phyloP scores from a whole-genome alignment of 2,113 vertebrate species.

The Capricornis sumatraensis region DNA sequence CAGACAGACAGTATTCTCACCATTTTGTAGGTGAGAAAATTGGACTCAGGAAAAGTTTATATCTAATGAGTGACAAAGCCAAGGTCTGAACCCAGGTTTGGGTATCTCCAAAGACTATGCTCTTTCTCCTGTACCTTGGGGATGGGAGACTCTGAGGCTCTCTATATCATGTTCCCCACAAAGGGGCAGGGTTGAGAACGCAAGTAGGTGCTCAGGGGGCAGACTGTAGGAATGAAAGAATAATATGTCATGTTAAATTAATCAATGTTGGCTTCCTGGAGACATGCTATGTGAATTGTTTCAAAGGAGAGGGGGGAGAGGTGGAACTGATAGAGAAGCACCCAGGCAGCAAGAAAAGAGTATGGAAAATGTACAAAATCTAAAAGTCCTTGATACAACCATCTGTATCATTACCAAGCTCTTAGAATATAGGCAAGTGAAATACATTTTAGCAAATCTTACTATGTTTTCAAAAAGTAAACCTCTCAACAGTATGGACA shows the following conservation, averaged over 20 bases:
- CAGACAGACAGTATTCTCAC: background rate
- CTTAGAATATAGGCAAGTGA: background rate
- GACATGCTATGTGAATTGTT: background rate
- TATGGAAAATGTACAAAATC: background rate
- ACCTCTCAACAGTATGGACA: background rate
- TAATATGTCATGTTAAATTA: background rate
- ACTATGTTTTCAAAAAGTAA: background rate
- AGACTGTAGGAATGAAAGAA: background rate
- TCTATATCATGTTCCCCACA: background rate
- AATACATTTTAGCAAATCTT: background rate
- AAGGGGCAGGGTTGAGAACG: background rate
- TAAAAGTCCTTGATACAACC: background rate
- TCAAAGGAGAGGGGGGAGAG: background rate
- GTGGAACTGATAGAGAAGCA: background rate
- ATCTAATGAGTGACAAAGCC: background rate
- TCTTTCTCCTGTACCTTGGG: background rate
- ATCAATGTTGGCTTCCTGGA: background rate
- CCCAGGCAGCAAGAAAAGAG: background rate
- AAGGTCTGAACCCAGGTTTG: background rate
- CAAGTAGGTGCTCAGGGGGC: background rate
- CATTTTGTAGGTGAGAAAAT: background rate
- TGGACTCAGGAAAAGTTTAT: background rate
- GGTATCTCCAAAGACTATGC: background rate
- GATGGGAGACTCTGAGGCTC: background rate
- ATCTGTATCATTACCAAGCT: background rate